phyloP scores from a whole-genome alignment of 1,140 invertebrate genomes.

The Meloidogyne exigua region DNA sequence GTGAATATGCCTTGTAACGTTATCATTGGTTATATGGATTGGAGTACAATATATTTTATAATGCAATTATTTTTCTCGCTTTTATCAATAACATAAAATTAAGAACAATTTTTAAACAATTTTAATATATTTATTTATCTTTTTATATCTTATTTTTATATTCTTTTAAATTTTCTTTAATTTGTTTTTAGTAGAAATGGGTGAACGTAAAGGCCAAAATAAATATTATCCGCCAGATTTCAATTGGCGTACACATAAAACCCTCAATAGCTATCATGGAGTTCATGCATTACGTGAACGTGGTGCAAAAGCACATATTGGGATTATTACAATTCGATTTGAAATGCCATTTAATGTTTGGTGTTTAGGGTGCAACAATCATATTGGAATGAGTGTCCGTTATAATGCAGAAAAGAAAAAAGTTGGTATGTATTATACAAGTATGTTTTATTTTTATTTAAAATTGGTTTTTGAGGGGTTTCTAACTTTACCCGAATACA shows the following conservation, averaged over 20 bases:
- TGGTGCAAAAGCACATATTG: constrained; percentile 86
- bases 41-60: no score
- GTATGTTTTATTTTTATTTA: constrained; percentile 4
- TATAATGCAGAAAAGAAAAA: constrained; percentile 99
- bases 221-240: constrained; percentile 96
- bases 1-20: no score
- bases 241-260: constrained; percentile 80
- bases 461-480: not conserved
- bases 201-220: constrained; percentile 82
- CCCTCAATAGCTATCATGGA: constrained; percentile 84
- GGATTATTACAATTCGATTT: constrained; percentile 94
- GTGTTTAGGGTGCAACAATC: constrained; percentile 95
- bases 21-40: no score
- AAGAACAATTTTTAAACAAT: not conserved
- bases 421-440: constrained; percentile 90
- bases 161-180: constrained; percentile 3
- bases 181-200: constrained; percentile 67
- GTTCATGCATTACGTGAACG: constrained; percentile 92
- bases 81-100: not conserved
- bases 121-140: not conserved
- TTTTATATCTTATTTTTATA: not conserved
- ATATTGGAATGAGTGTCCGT: constrained; percentile 92
- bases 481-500: no score
- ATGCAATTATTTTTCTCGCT: no score
- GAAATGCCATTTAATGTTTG: constrained; percentile 99